phyloP scores from a whole-genome alignment of 35 echinoderm and acorn worm species.

The Chiridota heheva region DNA sequence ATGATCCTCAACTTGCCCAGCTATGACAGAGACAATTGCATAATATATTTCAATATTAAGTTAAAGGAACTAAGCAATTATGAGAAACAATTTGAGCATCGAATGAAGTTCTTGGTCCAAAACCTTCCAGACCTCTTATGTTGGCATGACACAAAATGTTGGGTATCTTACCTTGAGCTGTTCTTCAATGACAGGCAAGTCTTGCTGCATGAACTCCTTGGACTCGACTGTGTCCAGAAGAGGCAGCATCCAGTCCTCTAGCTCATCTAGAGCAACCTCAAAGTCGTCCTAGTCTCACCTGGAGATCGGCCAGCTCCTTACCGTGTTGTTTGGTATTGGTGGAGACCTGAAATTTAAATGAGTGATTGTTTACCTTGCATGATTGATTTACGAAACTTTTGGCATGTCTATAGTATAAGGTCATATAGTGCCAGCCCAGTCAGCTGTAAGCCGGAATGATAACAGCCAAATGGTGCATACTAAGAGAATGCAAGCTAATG shows the following conservation, averaged over 20 bases:
- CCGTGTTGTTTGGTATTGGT: constrained; percentile 65
- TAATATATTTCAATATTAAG: not conserved
- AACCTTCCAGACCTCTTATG: no score
- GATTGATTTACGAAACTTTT: no score
- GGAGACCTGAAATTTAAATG: constrained; percentile 51
- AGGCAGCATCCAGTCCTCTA: constrained; percentile 96
- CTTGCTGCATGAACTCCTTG: constrained; percentile 82
- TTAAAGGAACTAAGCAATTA: no score
- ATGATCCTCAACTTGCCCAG: not conserved
- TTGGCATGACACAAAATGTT: not conserved
- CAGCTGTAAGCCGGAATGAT: not conserved
- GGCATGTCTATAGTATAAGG: no score
- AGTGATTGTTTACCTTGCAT: no score
- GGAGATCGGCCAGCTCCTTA: constrained; percentile 51
- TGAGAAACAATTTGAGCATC: no score
- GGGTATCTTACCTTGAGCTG: constrained; percentile 66
- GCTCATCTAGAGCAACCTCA: constrained; percentile 73
- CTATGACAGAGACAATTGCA: not conserved
- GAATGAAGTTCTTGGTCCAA: no score
- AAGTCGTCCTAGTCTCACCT: constrained; percentile 78
- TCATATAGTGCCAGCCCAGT: not conserved
- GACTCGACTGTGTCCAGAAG: constrained; percentile 66
- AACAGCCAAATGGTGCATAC: no score
- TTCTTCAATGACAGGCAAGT: constrained; percentile 57
- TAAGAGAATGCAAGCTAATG: no score